phyloP scores from a whole-genome alignment of 2,797 vertebrate genomes.

The Ptychadena robeensis region DNA sequence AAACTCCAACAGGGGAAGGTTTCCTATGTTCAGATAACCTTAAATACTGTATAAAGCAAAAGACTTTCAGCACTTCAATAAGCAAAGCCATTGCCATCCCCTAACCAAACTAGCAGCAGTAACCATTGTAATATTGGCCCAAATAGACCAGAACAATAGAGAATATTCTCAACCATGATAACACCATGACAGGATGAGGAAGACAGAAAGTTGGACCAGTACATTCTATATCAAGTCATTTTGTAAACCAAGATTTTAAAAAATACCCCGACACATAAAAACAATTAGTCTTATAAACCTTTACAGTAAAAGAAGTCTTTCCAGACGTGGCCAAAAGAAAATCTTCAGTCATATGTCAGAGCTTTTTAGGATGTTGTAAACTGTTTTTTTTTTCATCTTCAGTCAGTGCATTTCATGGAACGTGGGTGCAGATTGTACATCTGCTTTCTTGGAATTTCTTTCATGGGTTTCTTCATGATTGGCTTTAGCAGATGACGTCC shows the following conservation, averaged over 20 bases:
- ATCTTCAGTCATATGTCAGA: not conserved
- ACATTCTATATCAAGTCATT: not conserved
- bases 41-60: too few species aligned
- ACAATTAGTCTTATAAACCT: not conserved
- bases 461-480: not conserved
- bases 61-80: not conserved
- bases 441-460: conserved; percentile 23
- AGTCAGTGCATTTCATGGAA: not conserved
- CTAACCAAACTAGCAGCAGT: not conserved
- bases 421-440: not conserved
- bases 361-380: not conserved
- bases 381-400: not conserved
- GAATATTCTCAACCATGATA: not conserved
- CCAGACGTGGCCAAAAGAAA: not conserved
- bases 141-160: not conserved
- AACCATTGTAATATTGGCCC: not conserved
- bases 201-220: too few species aligned
- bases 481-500: conserved; percentile 50
- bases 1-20: not conserved
- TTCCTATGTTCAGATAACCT: not conserved
- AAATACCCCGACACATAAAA: not conserved
- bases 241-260: not conserved
- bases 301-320: not conserved
- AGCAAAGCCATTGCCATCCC: too few species aligned
- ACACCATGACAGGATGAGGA: too few species aligned